Evolutionary conservation across 2,113 vertebrate genomes (phyloP), one percentile per base, ranked within the genome.

Genomic region (Eonycteris spelaea): DNA sequence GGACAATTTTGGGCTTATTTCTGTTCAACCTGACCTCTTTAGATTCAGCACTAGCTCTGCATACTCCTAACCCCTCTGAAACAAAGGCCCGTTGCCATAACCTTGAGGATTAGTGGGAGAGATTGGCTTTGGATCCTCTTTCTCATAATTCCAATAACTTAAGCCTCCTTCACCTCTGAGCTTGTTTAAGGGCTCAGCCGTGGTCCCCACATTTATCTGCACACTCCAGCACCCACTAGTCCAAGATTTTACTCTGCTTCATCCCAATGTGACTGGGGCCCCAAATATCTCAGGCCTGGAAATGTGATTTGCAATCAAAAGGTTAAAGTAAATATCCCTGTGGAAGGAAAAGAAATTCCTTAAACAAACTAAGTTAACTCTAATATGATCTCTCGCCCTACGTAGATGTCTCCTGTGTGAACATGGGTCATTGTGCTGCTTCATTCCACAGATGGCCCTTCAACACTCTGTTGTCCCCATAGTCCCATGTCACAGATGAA

Each of bases 361-460:
- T 86, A 21, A 74, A 79, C 33, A n/a, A 67, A 43, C 13, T 22
- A 12, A 51, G 40, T 35, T 7, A 59, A 67, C 21, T 67, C 45
- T 7, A 6, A 45, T 6, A 19, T 2, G 6, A n/a, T 0, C 11
- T n/a, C 53, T 53, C 2, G 0, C 14, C 16, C 22, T 28, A 7
- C 1, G 7, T 11, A 12, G 33, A 15, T 12, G 13, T 16, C 61
- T 45, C 38, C 19, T 11, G 2, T 2, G 14, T 18, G 40, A n/a
- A 30, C 68, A 15, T 0, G 8, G 18, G 13, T 12, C n/a, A 21
- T 8, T 0, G 0, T 2, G 7, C 48, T 33, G 22, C 16, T 68
- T 43, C 55, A 1, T 0, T 11, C 7, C 16, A 4, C 21, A 67
- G 53, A 7, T 0, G 1, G 7, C 18, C 8, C 33, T n/a, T 18